phyloP scores from a whole-genome alignment of 2,888 invertebrate species.

The Creontiades dilutus region DNA sequence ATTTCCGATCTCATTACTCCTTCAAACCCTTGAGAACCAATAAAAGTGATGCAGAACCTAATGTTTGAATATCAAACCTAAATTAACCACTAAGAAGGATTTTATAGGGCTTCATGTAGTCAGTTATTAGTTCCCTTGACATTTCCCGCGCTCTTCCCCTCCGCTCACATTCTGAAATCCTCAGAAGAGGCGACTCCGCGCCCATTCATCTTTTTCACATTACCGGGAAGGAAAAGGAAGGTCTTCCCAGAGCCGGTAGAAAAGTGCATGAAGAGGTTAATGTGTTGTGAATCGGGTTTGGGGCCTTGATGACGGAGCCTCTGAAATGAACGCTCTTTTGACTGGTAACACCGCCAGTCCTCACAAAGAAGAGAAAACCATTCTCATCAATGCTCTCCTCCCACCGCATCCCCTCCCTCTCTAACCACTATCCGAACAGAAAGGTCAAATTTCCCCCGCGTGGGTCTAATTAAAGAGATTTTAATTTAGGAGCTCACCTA shows the following conservation, averaged over 20 bases:
- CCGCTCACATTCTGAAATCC: constrained; percentile 18
- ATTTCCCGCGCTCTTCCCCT: neutral
- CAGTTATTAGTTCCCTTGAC: constrained; percentile 18
- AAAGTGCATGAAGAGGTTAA: constrained; percentile 42
- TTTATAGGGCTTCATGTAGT: neutral
- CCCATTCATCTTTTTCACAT: constrained; percentile 39
- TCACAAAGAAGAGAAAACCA: neutral
- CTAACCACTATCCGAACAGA: neutral
- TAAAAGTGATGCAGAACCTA: no score
- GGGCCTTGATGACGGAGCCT: neutral
- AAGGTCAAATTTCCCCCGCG: constrained; percentile 8
- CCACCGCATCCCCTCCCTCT: neutral
- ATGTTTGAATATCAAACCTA: no score
- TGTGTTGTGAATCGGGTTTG: constrained; percentile 34
- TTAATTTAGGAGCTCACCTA: neutral
- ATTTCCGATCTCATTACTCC: no score
- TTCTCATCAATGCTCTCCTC: neutral
- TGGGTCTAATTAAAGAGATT: constrained; percentile 11
- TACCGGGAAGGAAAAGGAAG: neutral
- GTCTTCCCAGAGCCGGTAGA: constrained; percentile 28
- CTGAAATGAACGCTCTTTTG: neutral
- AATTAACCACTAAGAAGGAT: no score
- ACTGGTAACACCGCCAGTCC: neutral
- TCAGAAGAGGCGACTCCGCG: neutral
- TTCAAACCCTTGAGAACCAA: no score